Evolutionary conservation across 2,888 invertebrate genomes (phyloP).

Genomic region (Nephrotoma guestfalica): DNA sequence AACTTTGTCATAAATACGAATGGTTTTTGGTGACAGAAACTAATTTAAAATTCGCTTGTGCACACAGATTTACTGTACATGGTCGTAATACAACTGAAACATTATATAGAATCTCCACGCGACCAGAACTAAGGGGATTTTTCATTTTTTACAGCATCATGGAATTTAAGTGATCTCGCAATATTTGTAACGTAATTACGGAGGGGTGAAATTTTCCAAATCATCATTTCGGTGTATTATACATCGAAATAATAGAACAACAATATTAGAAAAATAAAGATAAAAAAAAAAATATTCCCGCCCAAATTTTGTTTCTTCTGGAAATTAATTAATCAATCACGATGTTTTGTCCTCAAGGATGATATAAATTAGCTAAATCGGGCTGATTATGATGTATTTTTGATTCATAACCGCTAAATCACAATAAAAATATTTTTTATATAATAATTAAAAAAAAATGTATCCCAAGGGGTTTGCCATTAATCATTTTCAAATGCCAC

Average conservation of each 20-base stretch:
- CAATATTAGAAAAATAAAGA: not conserved
- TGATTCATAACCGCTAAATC: not conserved
- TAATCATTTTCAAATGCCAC: not conserved
- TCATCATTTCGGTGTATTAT: not conserved
- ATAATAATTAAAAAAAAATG: not conserved
- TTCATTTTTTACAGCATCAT: not conserved
- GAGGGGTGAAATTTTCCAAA: not conserved
- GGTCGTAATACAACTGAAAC: not conserved
- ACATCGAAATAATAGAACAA: not conserved
- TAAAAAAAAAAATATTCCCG: not conserved
- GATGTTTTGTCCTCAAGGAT: not conserved
- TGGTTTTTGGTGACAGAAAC: not conserved
- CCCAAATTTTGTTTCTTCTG: not conserved
- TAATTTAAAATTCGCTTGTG: not conserved
- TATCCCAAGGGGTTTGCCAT: not conserved
- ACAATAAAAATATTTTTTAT: not conserved
- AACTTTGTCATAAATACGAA: not conserved
- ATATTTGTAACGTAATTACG: not conserved
- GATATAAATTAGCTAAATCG: not conserved
- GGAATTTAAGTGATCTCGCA: not conserved
- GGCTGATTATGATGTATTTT: not conserved
- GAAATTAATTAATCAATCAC: not conserved
- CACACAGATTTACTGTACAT: not conserved
- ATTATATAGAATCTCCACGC: not conserved
- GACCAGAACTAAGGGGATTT: not conserved